A percentile compares a stretch with the other conserved stretches of the same genome.
Conservation (phyloP, 1,140 invertebrate genomes). For the Anoplolepis gracilipes region DNA sequence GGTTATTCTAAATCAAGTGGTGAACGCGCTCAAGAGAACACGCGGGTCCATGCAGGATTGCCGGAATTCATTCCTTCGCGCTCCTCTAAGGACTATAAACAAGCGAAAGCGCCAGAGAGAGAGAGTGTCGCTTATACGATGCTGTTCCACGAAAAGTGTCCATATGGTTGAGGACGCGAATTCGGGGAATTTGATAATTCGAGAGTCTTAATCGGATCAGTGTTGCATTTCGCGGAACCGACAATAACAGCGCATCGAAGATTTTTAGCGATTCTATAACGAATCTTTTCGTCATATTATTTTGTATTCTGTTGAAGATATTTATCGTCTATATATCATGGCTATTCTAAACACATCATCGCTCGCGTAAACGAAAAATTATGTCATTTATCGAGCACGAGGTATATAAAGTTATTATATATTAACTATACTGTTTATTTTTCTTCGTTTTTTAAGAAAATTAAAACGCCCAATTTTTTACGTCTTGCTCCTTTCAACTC, state of each 20-base stretch:
- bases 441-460: no score
- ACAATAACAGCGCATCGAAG: constrained; percentile 62
- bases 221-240: constrained; percentile 78
- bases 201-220: constrained; percentile 83
- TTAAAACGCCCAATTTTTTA: no score
- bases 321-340: not conserved
- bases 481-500: no score
- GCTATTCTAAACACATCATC: not conserved
- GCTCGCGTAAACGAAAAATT: not conserved
- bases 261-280: constrained; percentile 19
- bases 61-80: constrained; percentile 31
- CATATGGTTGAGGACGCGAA: constrained; percentile 33
- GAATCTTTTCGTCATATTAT: constrained; percentile 11
- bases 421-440: no score
- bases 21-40: constrained; percentile 9
- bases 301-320: not conserved
- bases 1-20: constrained; percentile 17
- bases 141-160: constrained; percentile 43
- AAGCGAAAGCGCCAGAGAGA: constrained; percentile 13
- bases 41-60: constrained; percentile 34
- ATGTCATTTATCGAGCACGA: not conserved
- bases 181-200: constrained; percentile 78
- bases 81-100: constrained; percentile 67
- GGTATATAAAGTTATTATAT: no score
- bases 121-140: constrained; percentile 34